Evolutionary conservation across 1,140 invertebrate species (phyloP).

Genomic region (Bombus sylvicola): DNA sequence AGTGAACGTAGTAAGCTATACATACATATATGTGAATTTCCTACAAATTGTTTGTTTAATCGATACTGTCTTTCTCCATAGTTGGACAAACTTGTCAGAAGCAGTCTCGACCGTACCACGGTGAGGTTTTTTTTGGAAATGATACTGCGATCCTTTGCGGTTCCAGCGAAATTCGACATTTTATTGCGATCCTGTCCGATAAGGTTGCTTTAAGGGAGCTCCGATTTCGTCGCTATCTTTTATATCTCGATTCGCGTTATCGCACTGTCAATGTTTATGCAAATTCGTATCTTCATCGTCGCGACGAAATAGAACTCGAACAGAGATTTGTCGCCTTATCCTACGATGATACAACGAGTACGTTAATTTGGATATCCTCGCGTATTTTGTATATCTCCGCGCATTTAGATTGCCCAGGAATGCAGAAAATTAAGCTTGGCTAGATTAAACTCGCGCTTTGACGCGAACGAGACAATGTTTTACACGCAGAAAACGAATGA

Average conservation of each 20-base stretch:
- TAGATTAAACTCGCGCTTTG: too few relatives aligned
- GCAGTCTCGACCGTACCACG: background rate
- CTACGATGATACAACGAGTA: too few relatives aligned
- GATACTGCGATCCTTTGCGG: background rate
- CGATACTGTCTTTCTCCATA: conserved; percentile 1
- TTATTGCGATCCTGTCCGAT: background rate
- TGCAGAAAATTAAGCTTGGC: too few relatives aligned
- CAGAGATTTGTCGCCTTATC: too few relatives aligned
- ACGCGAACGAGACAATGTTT: too few relatives aligned
- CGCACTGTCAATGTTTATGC: too few relatives aligned
- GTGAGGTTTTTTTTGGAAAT: background rate
- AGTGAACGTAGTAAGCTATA: background rate
- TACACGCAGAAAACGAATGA: background rate
- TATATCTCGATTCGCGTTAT: too few relatives aligned
- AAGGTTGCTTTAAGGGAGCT: too few relatives aligned
- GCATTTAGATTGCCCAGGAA: rapidly evolving
- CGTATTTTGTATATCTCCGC: too few relatives aligned
- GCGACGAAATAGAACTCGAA: too few relatives aligned
- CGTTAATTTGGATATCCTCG: too few relatives aligned
- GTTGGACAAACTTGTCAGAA: conserved; percentile 2
- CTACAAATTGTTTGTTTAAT: background rate
- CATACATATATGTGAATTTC: background rate
- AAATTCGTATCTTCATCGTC: too few relatives aligned
- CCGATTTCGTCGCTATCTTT: rapidly evolving
- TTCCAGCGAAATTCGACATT: background rate